Percentiles rank a stretch among this genome's conserved stretches.
Evolutionary conservation across 2,113 vertebrate genomes (phyloP).

Genomic region (Cynopterus brachyotis): DNA sequence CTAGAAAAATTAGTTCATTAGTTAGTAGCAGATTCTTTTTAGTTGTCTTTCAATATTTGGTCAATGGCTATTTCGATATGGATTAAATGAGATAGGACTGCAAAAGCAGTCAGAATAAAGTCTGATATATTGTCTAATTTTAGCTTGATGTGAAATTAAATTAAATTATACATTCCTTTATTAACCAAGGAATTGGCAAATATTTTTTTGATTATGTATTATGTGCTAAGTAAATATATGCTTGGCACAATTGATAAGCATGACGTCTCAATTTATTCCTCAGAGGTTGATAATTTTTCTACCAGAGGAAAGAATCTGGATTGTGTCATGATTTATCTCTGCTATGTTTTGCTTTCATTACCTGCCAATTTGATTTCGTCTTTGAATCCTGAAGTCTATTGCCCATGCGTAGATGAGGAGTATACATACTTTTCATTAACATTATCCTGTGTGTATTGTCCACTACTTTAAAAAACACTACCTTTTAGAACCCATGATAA

Average conservation of each 20-base stretch:
- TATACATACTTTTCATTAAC: background rate
- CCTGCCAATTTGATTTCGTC: background rate
- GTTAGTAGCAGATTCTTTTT: slow-evolving; percentile 10
- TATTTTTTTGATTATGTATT: slow-evolving; percentile 42
- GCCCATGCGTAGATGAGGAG: background rate
- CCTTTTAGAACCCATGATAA: background rate
- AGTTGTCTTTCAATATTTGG: slow-evolving; percentile 30
- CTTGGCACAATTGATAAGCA: background rate
- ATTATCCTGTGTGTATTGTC: background rate
- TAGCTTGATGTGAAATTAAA: background rate
- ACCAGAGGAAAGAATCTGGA: background rate
- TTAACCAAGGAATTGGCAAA: background rate
- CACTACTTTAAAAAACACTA: background rate
- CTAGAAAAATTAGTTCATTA: slow-evolving; percentile 36
- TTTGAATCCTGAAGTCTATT: background rate
- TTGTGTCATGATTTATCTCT: background rate
- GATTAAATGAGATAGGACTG: background rate
- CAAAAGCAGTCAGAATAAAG: background rate
- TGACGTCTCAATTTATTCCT: background rate
- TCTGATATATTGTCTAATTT: background rate
- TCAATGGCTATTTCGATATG: slow-evolving; percentile 33
- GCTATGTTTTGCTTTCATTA: background rate
- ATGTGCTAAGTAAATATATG: background rate
- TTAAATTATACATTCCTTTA: background rate
- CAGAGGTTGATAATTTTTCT: background rate